Base-by-base conservation (phyloP, 2,797 vertebrate genomes). In the Sebastes alutus region DNA sequence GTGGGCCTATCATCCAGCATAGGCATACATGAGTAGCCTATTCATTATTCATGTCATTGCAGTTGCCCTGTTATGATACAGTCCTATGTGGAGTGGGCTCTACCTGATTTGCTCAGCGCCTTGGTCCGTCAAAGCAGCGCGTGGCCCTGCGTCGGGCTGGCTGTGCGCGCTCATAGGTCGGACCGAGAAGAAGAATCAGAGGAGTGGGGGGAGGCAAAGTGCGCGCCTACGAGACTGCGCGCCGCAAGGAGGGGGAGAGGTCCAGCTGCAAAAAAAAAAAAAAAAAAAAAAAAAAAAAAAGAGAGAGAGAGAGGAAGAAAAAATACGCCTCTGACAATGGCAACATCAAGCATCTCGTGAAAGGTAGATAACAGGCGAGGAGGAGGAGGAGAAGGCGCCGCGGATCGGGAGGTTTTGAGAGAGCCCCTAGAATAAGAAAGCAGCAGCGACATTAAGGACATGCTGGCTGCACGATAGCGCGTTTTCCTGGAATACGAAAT, bases 161-260 rank as follows among this genome's bases (percentile, higher is more conserved):
- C 94, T 89, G 95, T 84, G 94, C 96, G 96, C 96, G 96, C 96
- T 97, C 96, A 95, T 96, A 96, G 96, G 96, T 96, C 95, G 96
- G 91, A 90, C 87, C 88, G 92, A 88, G 89, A 93, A 93, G 84
- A 94, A 93, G 84, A 94, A 81, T 88, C 89, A 90, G 89, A 90
- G 91, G 84, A 14, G 38, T 14, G 92, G 92, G 91, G 89, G 93
- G 82, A 84, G 72, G 84, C 79, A 72, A 76, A 77, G 92, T 82
- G 94, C 90, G 93, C 93, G 94, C 93, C 85, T 91, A 89, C 94
- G 94, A 93, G 95, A 93, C 94, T 91, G 93, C 92, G 91, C 91
- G 92, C 84, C 72, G 90, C 86, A 77, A 93, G 92, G 84, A 94
- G 93, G 83, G 92, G 90, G 93, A 94, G 93, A 94, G 93, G 94